Evolutionary conservation across 2,888 invertebrate genomes (phyloP).

Genomic region (Nebria brevicollis): DNA sequence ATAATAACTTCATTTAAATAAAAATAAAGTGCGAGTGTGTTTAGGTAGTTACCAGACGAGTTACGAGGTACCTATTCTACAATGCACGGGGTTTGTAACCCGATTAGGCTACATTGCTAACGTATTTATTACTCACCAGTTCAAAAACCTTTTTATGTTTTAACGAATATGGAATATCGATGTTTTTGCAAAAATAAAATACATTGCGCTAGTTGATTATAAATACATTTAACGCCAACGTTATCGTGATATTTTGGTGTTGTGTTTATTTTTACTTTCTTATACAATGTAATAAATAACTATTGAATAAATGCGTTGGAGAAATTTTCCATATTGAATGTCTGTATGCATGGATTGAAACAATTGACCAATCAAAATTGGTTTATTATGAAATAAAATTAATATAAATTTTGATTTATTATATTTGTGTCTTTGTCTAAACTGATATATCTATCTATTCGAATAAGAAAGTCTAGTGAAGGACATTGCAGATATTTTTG

Average conservation of each 20-base stretch:
- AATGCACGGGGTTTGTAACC: not conserved
- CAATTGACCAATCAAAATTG: no score
- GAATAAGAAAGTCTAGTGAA: no score
- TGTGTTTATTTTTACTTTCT: not conserved
- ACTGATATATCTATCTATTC: no score
- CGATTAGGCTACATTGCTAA: not conserved
- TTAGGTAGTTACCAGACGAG: not conserved
- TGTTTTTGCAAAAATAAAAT: not conserved
- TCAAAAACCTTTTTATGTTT: not conserved
- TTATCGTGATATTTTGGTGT: not conserved
- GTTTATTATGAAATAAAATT: no score
- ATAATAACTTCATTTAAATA: slow-evolving; percentile 1
- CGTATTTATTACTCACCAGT: not conserved
- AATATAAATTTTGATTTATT: no score
- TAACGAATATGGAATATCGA: not conserved
- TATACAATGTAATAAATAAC: not conserved
- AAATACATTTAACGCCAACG: not conserved
- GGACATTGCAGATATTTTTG: no score
- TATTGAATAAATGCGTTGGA: not conserved
- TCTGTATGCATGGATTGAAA: no score
- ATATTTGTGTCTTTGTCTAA: no score
- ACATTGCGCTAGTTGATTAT: not conserved
- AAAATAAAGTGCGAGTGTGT: not conserved
- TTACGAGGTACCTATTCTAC: not conserved
- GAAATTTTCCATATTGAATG: no score